Evolutionary conservation across 2,888 invertebrate genomes (phyloP).

Genomic region (Ophioninae sp.): DNA sequence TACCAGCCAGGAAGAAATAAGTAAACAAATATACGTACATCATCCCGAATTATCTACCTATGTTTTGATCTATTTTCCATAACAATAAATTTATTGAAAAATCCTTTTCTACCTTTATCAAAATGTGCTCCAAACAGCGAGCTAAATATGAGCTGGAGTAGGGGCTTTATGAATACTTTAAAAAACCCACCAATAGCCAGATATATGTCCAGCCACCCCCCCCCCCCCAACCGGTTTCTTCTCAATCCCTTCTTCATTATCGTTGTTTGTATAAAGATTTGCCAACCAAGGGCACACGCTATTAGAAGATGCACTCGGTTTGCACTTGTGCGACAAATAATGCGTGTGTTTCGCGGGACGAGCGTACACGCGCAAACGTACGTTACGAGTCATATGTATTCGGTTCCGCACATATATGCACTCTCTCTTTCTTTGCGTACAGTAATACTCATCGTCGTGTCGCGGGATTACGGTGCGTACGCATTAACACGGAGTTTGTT

Average conservation of each 20-base stretch:
- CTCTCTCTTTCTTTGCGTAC: constrained; percentile 60
- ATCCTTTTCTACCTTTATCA: no score
- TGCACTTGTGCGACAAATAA: constrained; percentile 22
- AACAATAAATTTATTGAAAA: no score
- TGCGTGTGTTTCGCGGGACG: constrained; percentile 19
- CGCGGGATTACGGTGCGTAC: constrained; percentile 23
- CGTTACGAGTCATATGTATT: background rate
- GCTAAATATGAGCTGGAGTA: no score
- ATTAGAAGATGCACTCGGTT: constrained; percentile 62
- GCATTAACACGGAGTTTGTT: constrained; percentile 51
- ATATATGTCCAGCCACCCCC: background rate
- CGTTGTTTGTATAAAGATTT: constrained; percentile 35
- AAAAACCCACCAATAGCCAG: background rate
- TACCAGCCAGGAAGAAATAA: no score
- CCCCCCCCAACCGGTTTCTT: no score
- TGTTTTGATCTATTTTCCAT: no score
- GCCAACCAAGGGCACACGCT: constrained; percentile 54
- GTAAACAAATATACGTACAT: no score
- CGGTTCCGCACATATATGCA: constrained; percentile 23
- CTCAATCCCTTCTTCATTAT: background rate
- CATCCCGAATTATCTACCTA: no score
- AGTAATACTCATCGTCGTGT: constrained; percentile 56
- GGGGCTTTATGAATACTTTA: background rate
- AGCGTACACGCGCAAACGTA: constrained; percentile 6
- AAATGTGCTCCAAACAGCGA: no score